A percentile compares a stretch with the other conserved stretches of the same genome.
phyloP scores from a whole-genome alignment of 2,797 vertebrate species.

The Megalops cyprinoides region DNA sequence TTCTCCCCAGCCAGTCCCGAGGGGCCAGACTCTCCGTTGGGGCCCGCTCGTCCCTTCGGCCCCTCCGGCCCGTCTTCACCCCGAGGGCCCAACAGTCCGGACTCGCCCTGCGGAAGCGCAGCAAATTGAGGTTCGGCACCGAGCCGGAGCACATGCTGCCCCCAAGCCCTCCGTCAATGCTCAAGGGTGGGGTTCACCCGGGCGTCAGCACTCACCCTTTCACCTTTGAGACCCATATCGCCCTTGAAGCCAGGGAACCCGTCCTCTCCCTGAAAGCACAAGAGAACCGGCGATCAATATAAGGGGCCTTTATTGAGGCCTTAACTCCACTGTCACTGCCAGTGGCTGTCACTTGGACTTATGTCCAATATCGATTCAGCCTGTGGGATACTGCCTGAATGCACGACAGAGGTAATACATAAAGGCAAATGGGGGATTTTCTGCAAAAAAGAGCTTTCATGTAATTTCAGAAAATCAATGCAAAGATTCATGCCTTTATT shows the following conservation, averaged over 20 bases:
- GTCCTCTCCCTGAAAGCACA: slow-evolving; percentile 87
- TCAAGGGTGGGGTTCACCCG: neutral
- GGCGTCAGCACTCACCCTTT: slow-evolving; percentile 78
- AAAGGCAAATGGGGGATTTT: neutral
- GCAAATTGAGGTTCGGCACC: neutral
- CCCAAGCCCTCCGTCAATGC: too few relatives aligned
- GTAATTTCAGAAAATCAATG: slow-evolving; percentile 2
- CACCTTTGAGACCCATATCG: slow-evolving; percentile 96
- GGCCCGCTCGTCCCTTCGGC: slow-evolving; percentile 92
- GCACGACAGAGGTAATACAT: neutral
- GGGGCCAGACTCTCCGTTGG: slow-evolving; percentile 84
- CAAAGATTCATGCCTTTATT: neutral
- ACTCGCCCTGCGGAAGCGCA: slow-evolving; percentile 66
- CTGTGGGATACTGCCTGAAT: neutral
- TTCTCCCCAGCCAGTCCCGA: slow-evolving; percentile 92
- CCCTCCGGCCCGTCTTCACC: slow-evolving; percentile 98
- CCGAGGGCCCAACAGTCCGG: slow-evolving; percentile 74
- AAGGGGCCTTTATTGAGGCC: neutral
- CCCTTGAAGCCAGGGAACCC: slow-evolving; percentile 98
- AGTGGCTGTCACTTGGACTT: neutral
- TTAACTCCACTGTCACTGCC: neutral
- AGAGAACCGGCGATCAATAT: slow-evolving; percentile 4
- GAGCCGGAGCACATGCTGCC: too few relatives aligned
- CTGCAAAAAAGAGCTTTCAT: neutral
- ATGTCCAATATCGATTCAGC: neutral